phyloP scores from a whole-genome alignment of 1,140 invertebrate species.

The Pantala flavescens region DNA sequence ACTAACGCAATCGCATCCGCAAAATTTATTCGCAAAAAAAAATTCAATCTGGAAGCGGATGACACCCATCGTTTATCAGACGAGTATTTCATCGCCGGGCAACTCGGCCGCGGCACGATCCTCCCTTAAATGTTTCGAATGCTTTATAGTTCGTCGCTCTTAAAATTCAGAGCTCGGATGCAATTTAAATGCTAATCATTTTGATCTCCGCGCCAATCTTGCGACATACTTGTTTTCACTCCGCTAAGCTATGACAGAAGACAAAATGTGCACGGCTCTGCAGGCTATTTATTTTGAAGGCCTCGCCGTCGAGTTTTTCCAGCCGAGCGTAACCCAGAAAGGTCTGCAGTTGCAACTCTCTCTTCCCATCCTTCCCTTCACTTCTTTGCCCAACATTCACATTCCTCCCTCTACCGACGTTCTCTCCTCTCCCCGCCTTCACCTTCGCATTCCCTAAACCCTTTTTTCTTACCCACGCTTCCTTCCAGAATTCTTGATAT shows the following conservation, averaged over 20 bases:
- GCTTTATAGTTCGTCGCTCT: neutral
- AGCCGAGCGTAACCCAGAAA: neutral
- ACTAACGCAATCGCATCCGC: too few species aligned
- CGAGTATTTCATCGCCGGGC: neutral
- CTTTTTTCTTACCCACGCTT: constrained; percentile 1
- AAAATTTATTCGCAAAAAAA: too few species aligned
- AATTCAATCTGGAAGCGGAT: too few species aligned
- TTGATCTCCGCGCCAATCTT: neutral
- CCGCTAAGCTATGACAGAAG: neutral
- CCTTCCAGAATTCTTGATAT: neutral
- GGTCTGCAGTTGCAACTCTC: neutral
- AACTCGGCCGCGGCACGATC: neutral
- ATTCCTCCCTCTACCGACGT: neutral
- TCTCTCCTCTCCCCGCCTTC: neutral
- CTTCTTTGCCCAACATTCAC: neutral
- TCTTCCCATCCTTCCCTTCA: neutral
- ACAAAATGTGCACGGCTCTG: neutral
- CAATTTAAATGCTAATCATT: constrained; percentile 8
- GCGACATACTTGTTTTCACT: constrained; percentile 6
- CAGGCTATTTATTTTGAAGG: neutral
- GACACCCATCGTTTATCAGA: neutral
- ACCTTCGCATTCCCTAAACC: neutral
- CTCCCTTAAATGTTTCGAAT: neutral
- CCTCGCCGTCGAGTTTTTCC: neutral
- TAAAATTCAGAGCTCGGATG: neutral